phyloP scores from a whole-genome alignment of 2,888 invertebrate genomes.

The Bursaphelenchus okinawaensis region DNA sequence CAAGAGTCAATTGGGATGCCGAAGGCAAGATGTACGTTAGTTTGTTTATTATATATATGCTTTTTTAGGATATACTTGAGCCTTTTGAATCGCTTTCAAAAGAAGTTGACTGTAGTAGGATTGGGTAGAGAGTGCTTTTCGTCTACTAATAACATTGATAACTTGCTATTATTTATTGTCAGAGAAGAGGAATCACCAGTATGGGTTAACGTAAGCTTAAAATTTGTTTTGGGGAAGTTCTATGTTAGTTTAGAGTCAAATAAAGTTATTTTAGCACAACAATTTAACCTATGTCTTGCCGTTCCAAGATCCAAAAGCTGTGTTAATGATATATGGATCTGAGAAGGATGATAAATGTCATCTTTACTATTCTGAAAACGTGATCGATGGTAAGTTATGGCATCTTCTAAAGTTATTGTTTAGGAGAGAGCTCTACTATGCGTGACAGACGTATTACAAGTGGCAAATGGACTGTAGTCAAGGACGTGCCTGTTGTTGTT shows the following conservation, averaged over 20 bases:
- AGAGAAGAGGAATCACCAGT: conserved; percentile 26
- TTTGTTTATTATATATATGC: conserved; percentile 33
- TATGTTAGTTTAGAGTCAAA: no score
- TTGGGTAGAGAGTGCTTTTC: conserved; percentile 25
- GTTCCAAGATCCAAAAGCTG: conserved; percentile 3
- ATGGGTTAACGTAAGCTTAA: conserved; percentile 40
- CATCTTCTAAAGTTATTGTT: no score
- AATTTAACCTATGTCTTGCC: conserved; percentile 16
- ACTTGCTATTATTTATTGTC: conserved; percentile 20
- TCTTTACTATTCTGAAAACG: conserved; percentile 16
- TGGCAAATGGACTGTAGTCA: conserved; percentile 39
- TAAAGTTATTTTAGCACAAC: conserved; percentile 9
- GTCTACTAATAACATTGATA: neutral
- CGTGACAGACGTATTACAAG: conserved; percentile 21
- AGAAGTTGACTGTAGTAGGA: conserved; percentile 28
- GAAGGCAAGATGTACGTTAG: conserved; percentile 82
- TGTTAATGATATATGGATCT: conserved; percentile 33
- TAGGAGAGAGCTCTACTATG: neutral
- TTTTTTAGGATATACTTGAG: conserved; percentile 37
- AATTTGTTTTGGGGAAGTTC: neutral
- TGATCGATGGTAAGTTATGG: conserved; percentile 18
- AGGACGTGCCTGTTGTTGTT: conserved; percentile 38
- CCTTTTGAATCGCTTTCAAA: conserved; percentile 40
- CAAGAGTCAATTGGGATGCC: conserved; percentile 89
- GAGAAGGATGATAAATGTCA: conserved; percentile 33